These are phyloP conservation scores for Drosophila nr. fundita DNA, from an alignment of 2,888 invertebrate species.

Conservation along the genomic window DNA sequence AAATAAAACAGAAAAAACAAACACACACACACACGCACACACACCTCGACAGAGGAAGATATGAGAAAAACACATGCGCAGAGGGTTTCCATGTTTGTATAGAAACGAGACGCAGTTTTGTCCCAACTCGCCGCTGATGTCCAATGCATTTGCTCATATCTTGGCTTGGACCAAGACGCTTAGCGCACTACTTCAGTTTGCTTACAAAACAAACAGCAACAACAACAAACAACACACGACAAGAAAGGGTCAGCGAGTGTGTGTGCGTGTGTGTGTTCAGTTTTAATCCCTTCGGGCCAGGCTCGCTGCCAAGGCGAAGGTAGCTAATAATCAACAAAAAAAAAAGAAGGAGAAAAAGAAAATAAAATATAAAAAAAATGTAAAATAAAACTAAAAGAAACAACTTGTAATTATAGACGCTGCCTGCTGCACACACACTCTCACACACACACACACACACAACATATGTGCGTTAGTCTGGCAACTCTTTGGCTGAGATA, in stretches of 20 bases:
- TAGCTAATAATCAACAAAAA: conserved; percentile 73
- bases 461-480: conserved; percentile 64
- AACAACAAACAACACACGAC: conserved; percentile 43
- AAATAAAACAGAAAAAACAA: conserved; percentile 52
- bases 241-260: conserved; percentile 48
- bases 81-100: conserved; percentile 77
- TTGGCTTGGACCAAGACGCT: conserved; percentile 52
- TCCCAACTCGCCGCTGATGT: conserved; percentile 24
- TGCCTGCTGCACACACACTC: conserved; percentile 6
- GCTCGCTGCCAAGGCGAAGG: conserved; percentile 45
- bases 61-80: conserved; percentile 48
- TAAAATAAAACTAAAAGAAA: conserved; percentile 37
- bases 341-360: conserved; percentile 9
- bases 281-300: conserved; percentile 73
- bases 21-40: conserved; percentile 38
- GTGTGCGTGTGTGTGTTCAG: conserved; percentile 10
- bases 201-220: conserved; percentile 69
- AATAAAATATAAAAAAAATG: conserved; percentile 11
- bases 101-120: conserved; percentile 64
- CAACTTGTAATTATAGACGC: conserved; percentile 59
- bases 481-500: conserved; percentile 72
- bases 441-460: conserved; percentile 10
- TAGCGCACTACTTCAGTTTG: conserved; percentile 71
- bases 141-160: conserved; percentile 52
- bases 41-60: conserved; percentile 27